Conservation (phyloP, 2,113 vertebrate genomes). For the Leptodactylus fuscus region DNA sequence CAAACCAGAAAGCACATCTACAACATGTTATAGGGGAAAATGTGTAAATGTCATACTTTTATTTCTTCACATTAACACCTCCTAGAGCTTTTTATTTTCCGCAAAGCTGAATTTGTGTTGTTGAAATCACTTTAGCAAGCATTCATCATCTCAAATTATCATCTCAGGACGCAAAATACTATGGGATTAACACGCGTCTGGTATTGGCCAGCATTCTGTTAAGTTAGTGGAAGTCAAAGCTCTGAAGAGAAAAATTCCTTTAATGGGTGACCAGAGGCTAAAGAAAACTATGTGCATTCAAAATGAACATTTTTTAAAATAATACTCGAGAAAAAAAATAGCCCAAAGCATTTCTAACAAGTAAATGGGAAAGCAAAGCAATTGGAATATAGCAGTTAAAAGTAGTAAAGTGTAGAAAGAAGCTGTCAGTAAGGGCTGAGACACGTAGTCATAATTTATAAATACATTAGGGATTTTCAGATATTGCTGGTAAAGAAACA, state of each 20-base stretch:
- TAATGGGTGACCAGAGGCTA: conserved; percentile 58
- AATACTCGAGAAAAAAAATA: conserved; percentile 49
- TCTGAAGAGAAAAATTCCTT: conserved; percentile 46
- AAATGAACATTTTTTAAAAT: conserved; percentile 38
- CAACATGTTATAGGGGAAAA: neutral
- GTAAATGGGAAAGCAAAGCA: conserved; percentile 47
- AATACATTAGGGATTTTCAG: conserved; percentile 27
- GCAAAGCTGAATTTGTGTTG: conserved; percentile 25
- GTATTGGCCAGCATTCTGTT: conserved; percentile 38
- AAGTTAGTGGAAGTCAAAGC: conserved; percentile 37
- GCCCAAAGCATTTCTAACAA: conserved; percentile 55
- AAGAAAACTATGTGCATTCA: conserved; percentile 50
- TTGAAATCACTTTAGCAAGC: conserved; percentile 46
- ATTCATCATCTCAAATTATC: conserved; percentile 56
- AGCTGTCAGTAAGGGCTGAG: conserved; percentile 42
- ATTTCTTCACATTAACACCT: conserved; percentile 35
- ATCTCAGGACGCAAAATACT: conserved; percentile 49
- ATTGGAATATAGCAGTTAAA: conserved; percentile 38
- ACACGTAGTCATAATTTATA: conserved; percentile 48
- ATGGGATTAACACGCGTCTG: conserved; percentile 49
- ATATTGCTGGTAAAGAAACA: conserved; percentile 12
- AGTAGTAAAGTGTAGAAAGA: conserved; percentile 36
- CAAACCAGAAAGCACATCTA: too few species aligned
- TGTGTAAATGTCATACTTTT: neutral
- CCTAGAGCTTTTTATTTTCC: conserved; percentile 7